These are phyloP conservation scores for Taxidea taxus DNA, from an alignment of 2,113 vertebrate species.

Conservation along the genomic window DNA sequence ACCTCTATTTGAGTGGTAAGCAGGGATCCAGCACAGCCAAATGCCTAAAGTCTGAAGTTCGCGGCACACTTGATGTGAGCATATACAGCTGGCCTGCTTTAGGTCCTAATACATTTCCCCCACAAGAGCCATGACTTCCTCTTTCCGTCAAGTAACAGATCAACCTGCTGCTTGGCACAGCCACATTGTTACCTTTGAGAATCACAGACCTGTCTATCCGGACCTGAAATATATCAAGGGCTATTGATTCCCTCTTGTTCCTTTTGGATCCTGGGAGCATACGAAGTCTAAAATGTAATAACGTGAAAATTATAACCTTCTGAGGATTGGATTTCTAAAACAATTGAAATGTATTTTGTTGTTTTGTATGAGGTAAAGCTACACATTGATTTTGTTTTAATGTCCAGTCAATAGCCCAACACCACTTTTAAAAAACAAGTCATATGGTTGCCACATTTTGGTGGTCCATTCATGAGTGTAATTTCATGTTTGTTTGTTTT, in stretches of 20 bases:
- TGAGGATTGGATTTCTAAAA: background rate
- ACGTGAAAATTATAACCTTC: background rate
- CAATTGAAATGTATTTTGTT: background rate
- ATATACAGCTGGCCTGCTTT: background rate
- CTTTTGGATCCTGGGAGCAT: background rate
- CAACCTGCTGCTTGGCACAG: background rate
- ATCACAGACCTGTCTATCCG: background rate
- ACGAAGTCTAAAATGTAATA: conserved; percentile 25
- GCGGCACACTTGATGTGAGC: background rate
- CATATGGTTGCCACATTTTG: background rate
- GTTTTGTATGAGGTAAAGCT: background rate
- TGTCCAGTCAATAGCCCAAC: background rate
- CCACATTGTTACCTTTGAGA: background rate
- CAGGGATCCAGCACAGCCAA: background rate
- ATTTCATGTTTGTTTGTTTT: background rate
- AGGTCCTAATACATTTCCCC: background rate
- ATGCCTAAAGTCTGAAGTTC: background rate
- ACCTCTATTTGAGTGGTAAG: background rate
- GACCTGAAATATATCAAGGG: background rate
- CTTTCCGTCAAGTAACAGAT: background rate
- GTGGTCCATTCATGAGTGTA: background rate
- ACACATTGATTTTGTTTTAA: background rate
- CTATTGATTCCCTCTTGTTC: background rate
- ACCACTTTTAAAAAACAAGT: background rate
- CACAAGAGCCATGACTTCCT: background rate